phyloP scores from a whole-genome alignment of 2,888 invertebrate genomes.

The Patella pellucida region DNA sequence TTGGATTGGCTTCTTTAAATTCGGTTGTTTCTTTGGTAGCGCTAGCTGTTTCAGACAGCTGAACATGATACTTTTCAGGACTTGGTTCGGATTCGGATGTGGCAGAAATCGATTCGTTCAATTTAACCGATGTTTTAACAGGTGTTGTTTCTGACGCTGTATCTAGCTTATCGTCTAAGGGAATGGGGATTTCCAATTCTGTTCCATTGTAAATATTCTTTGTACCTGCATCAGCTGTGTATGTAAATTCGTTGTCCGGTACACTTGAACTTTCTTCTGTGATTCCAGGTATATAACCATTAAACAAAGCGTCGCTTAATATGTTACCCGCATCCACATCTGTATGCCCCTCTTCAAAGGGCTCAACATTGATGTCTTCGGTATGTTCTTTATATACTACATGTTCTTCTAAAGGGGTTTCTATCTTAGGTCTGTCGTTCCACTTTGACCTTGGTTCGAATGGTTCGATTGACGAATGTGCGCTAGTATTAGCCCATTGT shows the following conservation, averaged over 20 bases:
- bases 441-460: background rate
- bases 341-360: background rate
- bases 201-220: background rate
- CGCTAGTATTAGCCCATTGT: slow-evolving; percentile 12
- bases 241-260: background rate
- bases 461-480: background rate
- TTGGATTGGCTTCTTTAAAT: slow-evolving; percentile 28
- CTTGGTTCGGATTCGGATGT: slow-evolving; percentile 40
- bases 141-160: slow-evolving; percentile 6
- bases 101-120: slow-evolving; percentile 38
- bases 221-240: background rate
- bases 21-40: slow-evolving; percentile 41
- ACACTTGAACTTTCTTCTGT: background rate
- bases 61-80: slow-evolving; percentile 37
- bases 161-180: background rate
- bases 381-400: no score
- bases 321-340: background rate
- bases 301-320: no score
- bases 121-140: slow-evolving; percentile 32
- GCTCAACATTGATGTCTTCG: no score
- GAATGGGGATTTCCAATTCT: no score
- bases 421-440: background rate
- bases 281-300: no score
- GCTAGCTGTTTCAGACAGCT: slow-evolving; percentile 39
- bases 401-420: background rate